phyloP scores from a whole-genome alignment of 2,888 invertebrate genomes.

The Oegoconia quadripuncta region DNA sequence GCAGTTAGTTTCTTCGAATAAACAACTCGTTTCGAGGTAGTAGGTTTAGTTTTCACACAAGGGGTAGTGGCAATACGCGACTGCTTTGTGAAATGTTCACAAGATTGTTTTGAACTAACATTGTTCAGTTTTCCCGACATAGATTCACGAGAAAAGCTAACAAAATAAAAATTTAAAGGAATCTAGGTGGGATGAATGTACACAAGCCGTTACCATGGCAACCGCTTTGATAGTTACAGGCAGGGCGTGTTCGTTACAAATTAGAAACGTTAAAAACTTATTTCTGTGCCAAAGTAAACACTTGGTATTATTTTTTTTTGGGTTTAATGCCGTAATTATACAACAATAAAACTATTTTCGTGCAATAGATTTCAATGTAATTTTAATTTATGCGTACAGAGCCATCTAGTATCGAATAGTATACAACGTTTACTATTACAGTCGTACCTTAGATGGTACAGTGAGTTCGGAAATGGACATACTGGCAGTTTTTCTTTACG shows the following conservation, averaged over 20 bases:
- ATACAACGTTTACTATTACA: conserved; percentile 13
- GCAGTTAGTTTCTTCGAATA: conserved; percentile 33
- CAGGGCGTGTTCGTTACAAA: background rate
- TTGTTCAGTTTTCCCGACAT: conserved; percentile 18
- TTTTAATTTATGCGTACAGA: background rate
- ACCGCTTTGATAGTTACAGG: conserved; percentile 17
- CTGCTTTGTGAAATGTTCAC: conserved; percentile 25
- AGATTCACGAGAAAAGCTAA: conserved; percentile 3
- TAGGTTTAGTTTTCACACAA: conserved; percentile 18
- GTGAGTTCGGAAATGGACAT: too few species aligned
- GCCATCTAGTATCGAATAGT: conserved; percentile 34
- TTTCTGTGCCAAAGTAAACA: background rate
- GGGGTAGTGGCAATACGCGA: conserved; percentile 5
- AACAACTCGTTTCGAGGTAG: conserved; percentile 40
- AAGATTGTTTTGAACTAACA: conserved; percentile 14
- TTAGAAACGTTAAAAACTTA: background rate
- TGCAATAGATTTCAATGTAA: background rate
- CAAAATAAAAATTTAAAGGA: background rate
- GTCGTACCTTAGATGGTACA: too few species aligned
- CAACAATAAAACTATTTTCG: too few species aligned
- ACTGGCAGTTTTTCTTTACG: too few species aligned
- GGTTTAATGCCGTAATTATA: too few species aligned
- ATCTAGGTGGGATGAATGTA: conserved; percentile 10
- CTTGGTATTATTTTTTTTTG: background rate
- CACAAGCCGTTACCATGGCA: conserved; percentile 28